phyloP scores from a whole-genome alignment of 2,888 invertebrate genomes.

The Idaea biselata region DNA sequence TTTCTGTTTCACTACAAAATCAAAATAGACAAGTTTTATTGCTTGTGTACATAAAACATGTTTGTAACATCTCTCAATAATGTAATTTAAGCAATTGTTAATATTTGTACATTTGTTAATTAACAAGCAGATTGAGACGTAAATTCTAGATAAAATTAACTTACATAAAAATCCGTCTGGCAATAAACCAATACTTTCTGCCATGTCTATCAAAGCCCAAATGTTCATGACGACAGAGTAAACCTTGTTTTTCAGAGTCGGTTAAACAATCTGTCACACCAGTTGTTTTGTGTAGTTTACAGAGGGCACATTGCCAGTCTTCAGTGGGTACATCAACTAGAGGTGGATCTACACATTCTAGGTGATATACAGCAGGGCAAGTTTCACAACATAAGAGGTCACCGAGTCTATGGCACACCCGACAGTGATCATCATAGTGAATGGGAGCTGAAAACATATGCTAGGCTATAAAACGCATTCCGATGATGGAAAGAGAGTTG shows the following conservation, averaged over 20 bases:
- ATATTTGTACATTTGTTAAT: neutral
- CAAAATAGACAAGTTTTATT: neutral
- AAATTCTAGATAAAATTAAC: conserved; percentile 49
- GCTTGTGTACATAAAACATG: neutral
- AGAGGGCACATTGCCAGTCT: conserved; percentile 98
- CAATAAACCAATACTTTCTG: conserved; percentile 98
- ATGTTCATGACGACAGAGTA: conserved; percentile 95
- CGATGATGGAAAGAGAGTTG: too few relatives aligned
- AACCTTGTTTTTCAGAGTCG: conserved; percentile 94
- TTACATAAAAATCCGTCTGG: conserved; percentile 95
- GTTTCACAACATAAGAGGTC: conserved; percentile 98
- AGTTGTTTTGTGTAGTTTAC: conserved; percentile 93
- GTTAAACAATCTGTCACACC: conserved; percentile 97
- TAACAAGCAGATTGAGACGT: neutral
- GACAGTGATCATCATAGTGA: conserved; percentile 95
- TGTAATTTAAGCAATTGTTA: conserved; percentile 2
- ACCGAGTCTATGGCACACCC: conserved; percentile 94
- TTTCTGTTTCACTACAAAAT: conserved; percentile 87
- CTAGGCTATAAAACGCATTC: neutral
- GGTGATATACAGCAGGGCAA: conserved; percentile 98
- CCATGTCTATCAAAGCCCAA: conserved; percentile 98
- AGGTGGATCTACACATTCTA: conserved; percentile 97
- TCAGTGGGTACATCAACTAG: conserved; percentile 96
- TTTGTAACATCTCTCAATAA: neutral
- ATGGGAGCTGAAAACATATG: conserved; percentile 82